These are phyloP conservation scores for Phrynosoma blainvillii DNA, from an alignment of 2,113 vertebrate species.

Conservation along the genomic window DNA sequence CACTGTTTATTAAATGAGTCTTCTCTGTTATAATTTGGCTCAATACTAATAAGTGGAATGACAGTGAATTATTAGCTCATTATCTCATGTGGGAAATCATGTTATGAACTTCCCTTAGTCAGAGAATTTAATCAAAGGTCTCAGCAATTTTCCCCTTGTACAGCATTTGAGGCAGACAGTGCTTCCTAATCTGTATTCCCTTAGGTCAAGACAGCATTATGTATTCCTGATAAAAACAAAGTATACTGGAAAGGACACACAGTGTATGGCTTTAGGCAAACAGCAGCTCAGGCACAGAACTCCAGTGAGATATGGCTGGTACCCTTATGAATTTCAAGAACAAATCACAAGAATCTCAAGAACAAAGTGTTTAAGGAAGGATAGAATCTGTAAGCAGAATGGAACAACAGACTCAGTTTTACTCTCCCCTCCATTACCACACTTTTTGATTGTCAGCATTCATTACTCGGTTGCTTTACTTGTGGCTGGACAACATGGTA, in stretches of 20 bases:
- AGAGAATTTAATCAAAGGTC: constrained; percentile 1
- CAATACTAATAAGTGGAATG: neutral
- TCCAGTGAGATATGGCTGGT: neutral
- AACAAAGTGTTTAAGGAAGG: neutral
- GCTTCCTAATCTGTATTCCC: neutral
- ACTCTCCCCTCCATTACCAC: neutral
- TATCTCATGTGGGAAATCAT: neutral
- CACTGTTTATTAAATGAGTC: neutral
- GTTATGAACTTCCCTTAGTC: neutral
- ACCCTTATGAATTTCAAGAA: neutral
- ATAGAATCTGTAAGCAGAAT: neutral
- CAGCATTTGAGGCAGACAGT: neutral
- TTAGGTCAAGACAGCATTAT: neutral
- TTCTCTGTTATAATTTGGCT: neutral
- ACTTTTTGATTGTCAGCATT: neutral
- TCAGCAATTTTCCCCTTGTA: neutral
- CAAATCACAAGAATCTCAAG: neutral
- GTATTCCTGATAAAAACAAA: neutral
- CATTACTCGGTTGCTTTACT: neutral
- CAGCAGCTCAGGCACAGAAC: neutral
- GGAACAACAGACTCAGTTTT: neutral
- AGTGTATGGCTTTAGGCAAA: neutral
- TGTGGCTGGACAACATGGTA: neutral
- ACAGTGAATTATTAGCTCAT: neutral
- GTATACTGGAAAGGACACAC: neutral